Evolutionary conservation across 37 sponge, comb jelly and placozoan species (phyloP), one percentile per base, ranked within the genome.

Genomic region (Ianthella basta): DNA sequence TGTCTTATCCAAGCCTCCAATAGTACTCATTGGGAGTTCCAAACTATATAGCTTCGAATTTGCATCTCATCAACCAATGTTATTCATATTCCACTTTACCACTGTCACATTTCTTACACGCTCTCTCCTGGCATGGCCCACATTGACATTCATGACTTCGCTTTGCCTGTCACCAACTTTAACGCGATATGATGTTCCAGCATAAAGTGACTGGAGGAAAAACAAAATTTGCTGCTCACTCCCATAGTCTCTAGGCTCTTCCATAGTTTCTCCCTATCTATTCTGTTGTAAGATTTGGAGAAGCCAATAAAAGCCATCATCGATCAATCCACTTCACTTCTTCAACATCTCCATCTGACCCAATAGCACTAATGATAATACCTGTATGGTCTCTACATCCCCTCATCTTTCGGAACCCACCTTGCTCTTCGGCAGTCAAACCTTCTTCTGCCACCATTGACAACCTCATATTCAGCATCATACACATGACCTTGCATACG

Each of bases 321-420:
- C n/a, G n/a, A n/a, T n/a, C 27, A 66, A 66, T 66, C 68, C 68
- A 16, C 68, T 66, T n/a, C 13, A 66, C 29, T 66, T 66, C 68
- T 66, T 66, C 27, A 66, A 25, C 68, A 66, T 66, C 68, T 66
- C 68, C 68, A 66, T 66, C 68, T 66, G 68, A 66, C 68, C 68
- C 68, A 66, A 66, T 66, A 66, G 68, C 68, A 66, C 68, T 66
- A 66, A 66, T 66, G 68, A 66, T 66, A 66, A 66, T 66, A 66
- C 68, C 68, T 66, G n/a, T n/a, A n/a, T n/a, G 68, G 68, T 66
- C 68, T 66, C 68, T 66, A 66, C 68, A 66, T 66, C 68, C 68
- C 23, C 68, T 66, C 68, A 66, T 66, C 68, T 66, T 66, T 66
- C 68, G 29, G 68, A 66, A 66, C 68, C 68, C 68, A 66, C 68